Evolutionary conservation across 1,140 invertebrate genomes (phyloP), one percentile per base, ranked within the genome.

Genomic region (Scaptomyza pallida): DNA sequence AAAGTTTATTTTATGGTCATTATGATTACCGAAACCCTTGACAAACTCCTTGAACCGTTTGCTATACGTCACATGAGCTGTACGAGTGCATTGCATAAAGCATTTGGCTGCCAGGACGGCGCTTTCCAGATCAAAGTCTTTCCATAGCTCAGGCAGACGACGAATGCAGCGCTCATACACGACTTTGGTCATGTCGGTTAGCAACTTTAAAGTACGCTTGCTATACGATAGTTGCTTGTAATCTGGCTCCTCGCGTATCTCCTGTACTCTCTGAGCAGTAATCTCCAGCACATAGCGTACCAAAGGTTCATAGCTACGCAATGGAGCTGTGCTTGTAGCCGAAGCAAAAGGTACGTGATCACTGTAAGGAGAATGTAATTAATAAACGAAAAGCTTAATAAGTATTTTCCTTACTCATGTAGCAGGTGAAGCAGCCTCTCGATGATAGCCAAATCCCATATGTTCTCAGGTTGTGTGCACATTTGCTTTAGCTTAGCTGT

Each of bases 71-170:
- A 86, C 89, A 61, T 92, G 92, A 2, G 94, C 91, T n/a, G 93
- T 82, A 33, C 80, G 86, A 17, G 93, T 89, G 44, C 94, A 92
- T 69, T 93, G 91, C 55, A 92, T 91, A 50, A 94, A 94, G 69
- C 93, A 94, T 75, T 94, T 93, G 12, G 93, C 63, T 12, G 92
- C 92, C 8, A 92, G 59, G 37, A 91, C 69, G 0, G 92, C 91
- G 5, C 91, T 90, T 21, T 89, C 75, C 59, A 91, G 69, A 72
- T 94, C 92, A 57, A 93, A 92, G 45, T 92, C 44, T 3, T 52
- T 26, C 86, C 86, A 90, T 2, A 91, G n/a, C 8, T 69, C 40
- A 3, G 86, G 68, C 57, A 91, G 47, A 33, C 88, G 77, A 30
- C 75, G 75, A 17, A 93, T 91, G 41, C 92, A 91, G 51, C 89